A percentile compares a stretch with the other conserved stretches of the same genome.
Conservation (phyloP, 2,888 invertebrate species). For the Eristalis pertinax region DNA sequence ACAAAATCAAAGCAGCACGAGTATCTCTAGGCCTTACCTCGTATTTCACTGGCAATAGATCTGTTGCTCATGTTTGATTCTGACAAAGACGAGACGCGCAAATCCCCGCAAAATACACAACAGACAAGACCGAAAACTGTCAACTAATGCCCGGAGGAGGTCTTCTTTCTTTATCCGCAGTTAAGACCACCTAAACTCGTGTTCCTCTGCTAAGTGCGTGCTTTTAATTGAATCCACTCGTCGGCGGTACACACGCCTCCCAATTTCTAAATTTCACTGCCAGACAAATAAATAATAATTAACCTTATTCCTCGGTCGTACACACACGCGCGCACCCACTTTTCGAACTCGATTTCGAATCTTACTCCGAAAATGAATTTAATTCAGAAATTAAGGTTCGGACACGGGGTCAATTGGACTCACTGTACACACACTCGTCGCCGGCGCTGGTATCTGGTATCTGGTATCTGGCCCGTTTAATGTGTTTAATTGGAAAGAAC, state of each 20-base stretch:
- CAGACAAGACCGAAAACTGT: background rate
- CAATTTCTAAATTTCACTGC: background rate
- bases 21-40: slow-evolving; percentile 63
- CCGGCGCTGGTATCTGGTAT: background rate
- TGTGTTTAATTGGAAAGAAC: slow-evolving; percentile 54
- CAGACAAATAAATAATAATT: slow-evolving; percentile 41
- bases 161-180: slow-evolving; percentile 36
- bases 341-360: slow-evolving; percentile 6
- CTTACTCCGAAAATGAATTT: slow-evolving; percentile 2
- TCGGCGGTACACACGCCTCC: background rate
- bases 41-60: slow-evolving; percentile 68
- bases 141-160: background rate
- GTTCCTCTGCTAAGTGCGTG: background rate
- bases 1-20: background rate
- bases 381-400: slow-evolving; percentile 53
- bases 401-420: slow-evolving; percentile 62
- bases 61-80: slow-evolving; percentile 69
- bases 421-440: slow-evolving; percentile 5
- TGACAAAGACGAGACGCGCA: background rate
- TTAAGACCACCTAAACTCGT: slow-evolving; percentile 19
- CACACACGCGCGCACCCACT: slow-evolving; percentile 17
- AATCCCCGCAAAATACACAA: background rate
- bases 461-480: slow-evolving; percentile 29
- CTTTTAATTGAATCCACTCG: slow-evolving; percentile 3
- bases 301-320: slow-evolving; percentile 18